These are phyloP conservation scores for Pseudochirops corinnae DNA, from an alignment of 2,797 vertebrate genomes.

Conservation along the genomic window DNA sequence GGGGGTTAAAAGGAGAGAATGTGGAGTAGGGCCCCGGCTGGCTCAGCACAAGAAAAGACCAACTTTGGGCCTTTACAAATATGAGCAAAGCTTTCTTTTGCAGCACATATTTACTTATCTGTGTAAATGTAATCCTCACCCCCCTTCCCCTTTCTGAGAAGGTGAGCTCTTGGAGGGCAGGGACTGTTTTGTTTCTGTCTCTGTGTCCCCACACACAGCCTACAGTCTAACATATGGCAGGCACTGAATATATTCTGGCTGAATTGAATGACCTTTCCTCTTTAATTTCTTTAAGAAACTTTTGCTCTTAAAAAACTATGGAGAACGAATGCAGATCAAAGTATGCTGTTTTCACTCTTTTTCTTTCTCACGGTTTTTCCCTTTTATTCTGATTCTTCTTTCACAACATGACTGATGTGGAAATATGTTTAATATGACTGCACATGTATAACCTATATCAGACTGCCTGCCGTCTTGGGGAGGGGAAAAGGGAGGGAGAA, in stretches of 20 bases:
- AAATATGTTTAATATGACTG: too few relatives aligned
- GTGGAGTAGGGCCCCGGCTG: neutral
- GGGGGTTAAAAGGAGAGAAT: neutral
- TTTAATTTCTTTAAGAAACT: neutral
- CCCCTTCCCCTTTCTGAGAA: neutral
- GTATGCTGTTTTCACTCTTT: too few relatives aligned
- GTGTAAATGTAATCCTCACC: neutral
- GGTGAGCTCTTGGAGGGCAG: neutral
- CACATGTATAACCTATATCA: too few relatives aligned
- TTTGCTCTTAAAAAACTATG: too few relatives aligned
- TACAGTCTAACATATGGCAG: neutral
- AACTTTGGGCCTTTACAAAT: neutral
- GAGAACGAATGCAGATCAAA: too few relatives aligned
- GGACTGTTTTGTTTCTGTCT: neutral
- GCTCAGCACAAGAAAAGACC: neutral
- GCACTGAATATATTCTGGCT: neutral
- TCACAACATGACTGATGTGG: too few relatives aligned
- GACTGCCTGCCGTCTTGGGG: too few relatives aligned
- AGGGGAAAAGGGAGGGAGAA: too few relatives aligned
- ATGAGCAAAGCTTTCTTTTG: neutral
- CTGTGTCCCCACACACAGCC: neutral
- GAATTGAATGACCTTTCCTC: neutral
- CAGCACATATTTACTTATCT: neutral
- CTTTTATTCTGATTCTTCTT: too few relatives aligned
- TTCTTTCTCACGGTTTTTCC: too few relatives aligned